These are phyloP conservation scores for Tenrec ecaudatus DNA, from an alignment of 2,113 vertebrate species.

Conservation along the genomic window DNA sequence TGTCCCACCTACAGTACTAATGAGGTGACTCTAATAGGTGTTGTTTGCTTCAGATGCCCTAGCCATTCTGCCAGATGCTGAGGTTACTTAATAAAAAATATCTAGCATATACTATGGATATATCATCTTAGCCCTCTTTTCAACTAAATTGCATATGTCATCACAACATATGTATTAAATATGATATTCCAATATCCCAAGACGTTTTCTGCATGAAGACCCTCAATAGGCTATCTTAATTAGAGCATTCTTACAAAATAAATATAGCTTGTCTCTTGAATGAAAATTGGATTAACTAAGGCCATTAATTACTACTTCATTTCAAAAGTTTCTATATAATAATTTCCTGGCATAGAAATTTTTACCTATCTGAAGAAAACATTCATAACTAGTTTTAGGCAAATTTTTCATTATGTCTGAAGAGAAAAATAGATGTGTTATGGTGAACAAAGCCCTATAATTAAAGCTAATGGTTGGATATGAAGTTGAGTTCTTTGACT, in stretches of 20 bases:
- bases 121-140: constrained; percentile 81
- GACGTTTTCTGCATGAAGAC: constrained; percentile 77
- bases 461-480: background rate
- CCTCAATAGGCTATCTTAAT: constrained; percentile 74
- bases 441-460: background rate
- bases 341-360: constrained; percentile 65
- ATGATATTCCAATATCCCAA: constrained; percentile 75
- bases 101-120: constrained; percentile 82
- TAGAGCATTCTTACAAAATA: constrained; percentile 84
- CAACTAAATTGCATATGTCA: constrained; percentile 70
- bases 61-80: constrained; percentile 67
- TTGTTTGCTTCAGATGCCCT: constrained; percentile 53
- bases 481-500: constrained; percentile 17
- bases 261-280: constrained; percentile 81
- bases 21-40: constrained; percentile 18
- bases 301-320: constrained; percentile 83
- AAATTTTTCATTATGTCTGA: constrained; percentile 40
- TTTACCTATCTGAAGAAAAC: constrained; percentile 49
- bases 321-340: constrained; percentile 74
- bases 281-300: constrained; percentile 84
- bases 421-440: background rate
- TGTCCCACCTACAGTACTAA: background rate
- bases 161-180: constrained; percentile 78
- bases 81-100: constrained; percentile 75
- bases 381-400: constrained; percentile 46